Percentiles rank a stretch among this genome's conserved stretches.
phyloP scores from a whole-genome alignment of 2,797 vertebrate species.

The Scomberomorus guttatus region DNA sequence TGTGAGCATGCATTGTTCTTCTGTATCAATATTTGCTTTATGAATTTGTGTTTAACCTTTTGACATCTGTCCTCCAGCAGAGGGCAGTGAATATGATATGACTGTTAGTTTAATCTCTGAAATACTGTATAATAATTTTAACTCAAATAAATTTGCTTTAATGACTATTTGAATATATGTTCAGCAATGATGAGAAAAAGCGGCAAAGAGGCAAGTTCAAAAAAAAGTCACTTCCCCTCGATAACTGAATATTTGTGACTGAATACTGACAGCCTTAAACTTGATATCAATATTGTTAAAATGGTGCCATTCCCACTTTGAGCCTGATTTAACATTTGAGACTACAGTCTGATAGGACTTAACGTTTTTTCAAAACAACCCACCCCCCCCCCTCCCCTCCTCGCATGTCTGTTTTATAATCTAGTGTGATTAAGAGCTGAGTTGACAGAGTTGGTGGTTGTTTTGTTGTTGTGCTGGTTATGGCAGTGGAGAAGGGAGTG shows the following conservation, averaged over 20 bases:
- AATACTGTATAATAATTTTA: not conserved
- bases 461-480: conserved; percentile 77
- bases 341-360: conserved; percentile 50
- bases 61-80: conserved; percentile 79
- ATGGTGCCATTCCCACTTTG: not conserved
- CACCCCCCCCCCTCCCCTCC: not conserved
- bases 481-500: conserved; percentile 62
- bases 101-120: conserved; percentile 39
- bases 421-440: conserved; percentile 73
- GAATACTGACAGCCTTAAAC: not conserved
- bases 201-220: not conserved
- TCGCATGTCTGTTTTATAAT: conserved; percentile 71
- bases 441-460: conserved; percentile 72
- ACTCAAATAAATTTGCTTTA: conserved; percentile 9
- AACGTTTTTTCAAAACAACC: not conserved
- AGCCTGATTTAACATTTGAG: conserved; percentile 37
- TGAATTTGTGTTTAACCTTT: conserved; percentile 40
- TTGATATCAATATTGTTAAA: conserved; percentile 35
- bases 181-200: not conserved
- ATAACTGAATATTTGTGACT: not conserved
- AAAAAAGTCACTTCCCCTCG: not conserved
- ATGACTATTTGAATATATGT: not conserved
- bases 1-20: not conserved
- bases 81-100: conserved; percentile 79
- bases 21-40: conserved; percentile 1